Evolutionary conservation across 2,888 invertebrate genomes (phyloP).

Genomic region (Laothoe populi): DNA sequence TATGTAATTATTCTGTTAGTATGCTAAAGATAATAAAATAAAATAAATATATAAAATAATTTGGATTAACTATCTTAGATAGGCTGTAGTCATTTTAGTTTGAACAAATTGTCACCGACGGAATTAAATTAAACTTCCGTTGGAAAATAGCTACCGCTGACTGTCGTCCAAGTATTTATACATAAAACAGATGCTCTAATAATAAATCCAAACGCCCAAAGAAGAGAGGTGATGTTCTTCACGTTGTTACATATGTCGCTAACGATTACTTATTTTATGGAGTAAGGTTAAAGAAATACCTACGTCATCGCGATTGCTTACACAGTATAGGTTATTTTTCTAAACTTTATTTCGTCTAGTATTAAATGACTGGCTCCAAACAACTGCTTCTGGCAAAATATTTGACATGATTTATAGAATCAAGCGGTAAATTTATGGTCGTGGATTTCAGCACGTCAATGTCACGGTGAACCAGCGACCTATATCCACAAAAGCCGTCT

Average conservation of each 20-base stretch:
- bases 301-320: neutral
- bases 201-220: conserved; percentile 32
- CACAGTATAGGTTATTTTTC: conserved; percentile 7
- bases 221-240: conserved; percentile 5
- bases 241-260: conserved; percentile 10
- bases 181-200: conserved; percentile 47
- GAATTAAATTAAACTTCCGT: conserved; percentile 47
- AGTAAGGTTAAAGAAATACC: conserved; percentile 17
- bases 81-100: neutral
- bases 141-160: conserved; percentile 47
- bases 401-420: conserved; percentile 7
- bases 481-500: conserved; percentile 58
- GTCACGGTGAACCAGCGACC: conserved; percentile 73
- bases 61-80: neutral
- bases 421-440: neutral
- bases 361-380: neutral
- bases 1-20: too few species aligned
- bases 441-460: conserved; percentile 56
- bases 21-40: too few species aligned
- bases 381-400: neutral
- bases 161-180: conserved; percentile 51
- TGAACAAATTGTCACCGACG: conserved; percentile 36
- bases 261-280: conserved; percentile 28
- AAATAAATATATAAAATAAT: too few species aligned
- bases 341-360: conserved; percentile 15